phyloP scores from a whole-genome alignment of 2,113 vertebrate genomes.

The Rhinogobius similis region DNA sequence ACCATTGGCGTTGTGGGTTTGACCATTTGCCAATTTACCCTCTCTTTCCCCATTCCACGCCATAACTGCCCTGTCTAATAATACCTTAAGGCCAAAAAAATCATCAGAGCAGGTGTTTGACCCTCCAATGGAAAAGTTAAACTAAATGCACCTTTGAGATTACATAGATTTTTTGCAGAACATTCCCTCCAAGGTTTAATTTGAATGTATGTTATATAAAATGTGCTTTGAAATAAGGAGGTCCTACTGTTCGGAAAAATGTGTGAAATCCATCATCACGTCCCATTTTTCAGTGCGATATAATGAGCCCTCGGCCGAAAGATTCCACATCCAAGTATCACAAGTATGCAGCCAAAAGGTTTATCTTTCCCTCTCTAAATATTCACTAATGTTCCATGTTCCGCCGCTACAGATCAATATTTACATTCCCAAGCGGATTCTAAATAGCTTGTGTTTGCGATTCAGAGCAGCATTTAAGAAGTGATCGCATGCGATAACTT shows the following conservation, averaged over 20 bases:
- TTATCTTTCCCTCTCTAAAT: neutral
- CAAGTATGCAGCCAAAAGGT: conserved; percentile 3
- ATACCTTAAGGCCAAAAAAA: no score
- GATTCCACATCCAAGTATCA: conserved; percentile 1
- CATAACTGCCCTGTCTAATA: no score
- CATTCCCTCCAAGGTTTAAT: neutral
- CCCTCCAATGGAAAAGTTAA: no score
- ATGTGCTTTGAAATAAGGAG: conserved; percentile 4
- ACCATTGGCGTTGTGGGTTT: no score
- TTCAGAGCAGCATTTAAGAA: neutral
- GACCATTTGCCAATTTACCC: no score
- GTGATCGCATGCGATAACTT: neutral
- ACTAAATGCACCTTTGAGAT: neutral
- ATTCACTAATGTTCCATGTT: neutral
- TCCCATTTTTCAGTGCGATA: neutral
- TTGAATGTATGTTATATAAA: neutral
- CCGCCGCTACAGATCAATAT: neutral
- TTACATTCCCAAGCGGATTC: neutral
- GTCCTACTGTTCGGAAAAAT: neutral
- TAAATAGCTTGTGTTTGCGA: neutral
- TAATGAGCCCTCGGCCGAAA: neutral
- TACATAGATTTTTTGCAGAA: neutral
- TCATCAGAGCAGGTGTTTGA: no score
- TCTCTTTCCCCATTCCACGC: no score
- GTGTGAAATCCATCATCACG: conserved; percentile 10